These are phyloP conservation scores for Drosophila mayri DNA, from an alignment of 1,140 invertebrate genomes.

Conservation along the genomic window DNA sequence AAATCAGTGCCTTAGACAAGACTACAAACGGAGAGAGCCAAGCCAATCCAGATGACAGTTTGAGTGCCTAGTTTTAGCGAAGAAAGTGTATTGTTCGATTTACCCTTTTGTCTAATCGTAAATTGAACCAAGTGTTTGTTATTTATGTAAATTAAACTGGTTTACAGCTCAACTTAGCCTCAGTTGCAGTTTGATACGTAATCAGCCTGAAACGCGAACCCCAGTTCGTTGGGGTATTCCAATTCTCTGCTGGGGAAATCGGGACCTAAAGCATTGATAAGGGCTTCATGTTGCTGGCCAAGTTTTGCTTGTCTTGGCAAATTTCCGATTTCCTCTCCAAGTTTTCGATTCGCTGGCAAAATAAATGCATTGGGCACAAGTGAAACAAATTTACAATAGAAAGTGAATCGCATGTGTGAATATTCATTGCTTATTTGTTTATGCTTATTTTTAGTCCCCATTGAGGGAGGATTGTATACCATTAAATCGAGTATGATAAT, in stretches of 20 bases:
- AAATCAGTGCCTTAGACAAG: conserved; percentile 47
- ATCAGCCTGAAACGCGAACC: conserved; percentile 12
- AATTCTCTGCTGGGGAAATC: background rate
- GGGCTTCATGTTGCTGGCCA: conserved; percentile 8
- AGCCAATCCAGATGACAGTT: conserved; percentile 29
- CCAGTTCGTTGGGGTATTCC: background rate
- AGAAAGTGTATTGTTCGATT: conserved; percentile 37
- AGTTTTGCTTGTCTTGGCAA: conserved; percentile 27
- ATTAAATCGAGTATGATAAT: conserved; percentile 21
- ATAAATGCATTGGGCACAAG: conserved; percentile 54
- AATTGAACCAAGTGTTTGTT: conserved; percentile 33
- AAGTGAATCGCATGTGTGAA: conserved; percentile 38
- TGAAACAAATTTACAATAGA: conserved; percentile 26
- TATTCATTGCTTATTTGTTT: conserved; percentile 19
- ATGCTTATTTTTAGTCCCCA: conserved; percentile 16
- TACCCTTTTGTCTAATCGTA: conserved; percentile 15
- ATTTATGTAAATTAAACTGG: conserved; percentile 50
- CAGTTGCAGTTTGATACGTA: background rate
- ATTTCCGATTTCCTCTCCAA: conserved; percentile 28
- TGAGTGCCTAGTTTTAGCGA: conserved; percentile 30
- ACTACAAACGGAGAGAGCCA: conserved; percentile 20
- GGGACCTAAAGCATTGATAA: background rate
- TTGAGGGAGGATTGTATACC: conserved; percentile 5
- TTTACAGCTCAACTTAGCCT: conserved; percentile 26
- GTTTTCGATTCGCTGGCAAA: conserved; percentile 36